These are phyloP conservation scores for Microchirus variegatus DNA, from an alignment of 2,797 vertebrate species.

Conservation along the genomic window DNA sequence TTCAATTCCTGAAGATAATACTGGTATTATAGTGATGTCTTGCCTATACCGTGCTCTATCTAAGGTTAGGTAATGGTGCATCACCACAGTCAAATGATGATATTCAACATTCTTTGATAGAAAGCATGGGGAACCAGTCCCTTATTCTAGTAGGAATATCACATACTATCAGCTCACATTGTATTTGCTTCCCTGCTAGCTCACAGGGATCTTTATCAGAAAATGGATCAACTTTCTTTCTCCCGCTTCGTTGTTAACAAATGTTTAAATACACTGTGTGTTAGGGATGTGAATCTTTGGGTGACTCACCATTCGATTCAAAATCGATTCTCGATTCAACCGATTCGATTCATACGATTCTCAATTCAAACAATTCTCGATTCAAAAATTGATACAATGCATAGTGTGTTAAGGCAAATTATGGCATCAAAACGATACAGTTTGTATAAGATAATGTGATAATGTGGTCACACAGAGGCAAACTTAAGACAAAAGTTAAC, in stretches of 20 bases:
- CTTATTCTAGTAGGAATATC: background rate
- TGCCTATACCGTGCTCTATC: constrained; percentile 13
- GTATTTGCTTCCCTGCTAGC: background rate
- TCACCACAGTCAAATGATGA: constrained; percentile 5
- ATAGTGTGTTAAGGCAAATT: too few relatives aligned
- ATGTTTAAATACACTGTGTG: constrained; percentile 23
- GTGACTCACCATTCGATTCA: too few relatives aligned
- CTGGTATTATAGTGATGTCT: constrained; percentile 17
- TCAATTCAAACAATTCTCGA: too few relatives aligned
- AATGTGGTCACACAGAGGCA: too few relatives aligned
- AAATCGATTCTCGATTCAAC: too few relatives aligned
- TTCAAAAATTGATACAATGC: too few relatives aligned
- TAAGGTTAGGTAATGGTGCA: background rate
- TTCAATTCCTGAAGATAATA: constrained; percentile 34
- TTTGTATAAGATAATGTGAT: too few relatives aligned
- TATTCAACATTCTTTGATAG: background rate
- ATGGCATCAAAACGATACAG: too few relatives aligned
- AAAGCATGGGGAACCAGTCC: background rate
- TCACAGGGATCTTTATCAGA: constrained; percentile 19
- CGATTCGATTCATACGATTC: too few relatives aligned
- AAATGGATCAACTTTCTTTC: constrained; percentile 20
- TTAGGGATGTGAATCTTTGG: too few relatives aligned
- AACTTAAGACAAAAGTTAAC: too few relatives aligned
- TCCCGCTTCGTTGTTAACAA: constrained; percentile 16
- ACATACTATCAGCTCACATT: constrained; percentile 25